Evolutionary conservation across 92 coral and sea anemone species (phyloP), one percentile per base, ranked within the genome.

Genomic region (Porites rus): DNA sequence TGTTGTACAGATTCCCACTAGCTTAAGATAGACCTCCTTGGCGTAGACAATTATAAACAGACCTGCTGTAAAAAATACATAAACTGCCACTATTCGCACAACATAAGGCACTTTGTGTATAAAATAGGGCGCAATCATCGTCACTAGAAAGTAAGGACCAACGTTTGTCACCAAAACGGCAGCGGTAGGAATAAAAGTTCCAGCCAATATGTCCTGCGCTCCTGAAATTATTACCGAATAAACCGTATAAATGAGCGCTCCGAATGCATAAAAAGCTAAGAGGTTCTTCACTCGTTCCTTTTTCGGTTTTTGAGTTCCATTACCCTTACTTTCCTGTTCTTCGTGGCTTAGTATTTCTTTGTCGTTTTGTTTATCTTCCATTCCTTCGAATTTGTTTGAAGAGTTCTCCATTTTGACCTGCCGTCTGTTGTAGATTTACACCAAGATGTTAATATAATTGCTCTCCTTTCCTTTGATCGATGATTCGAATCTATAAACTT

Each of bases 151-250:
- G 75, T 93, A 93, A 16, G 98, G 98, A 62, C 96, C 98, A 54
- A 94, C 96, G 81, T 93, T 93, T 18, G 96, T 93, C 21, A 94
- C 98, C 82, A 94, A 78, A 17, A 94, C 98, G 18, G 98, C 98
- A 8, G 98, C 98, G 4, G 98, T 94, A 6, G 98, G 98, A 31
- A 94, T 93, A 68, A 93, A 90, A 1, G 96, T 90, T 8, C 98
- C 98, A 18, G 96, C 94, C 65, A 94, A 76, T 66, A 94, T 94
- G 77, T 94, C 98, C 78, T 94, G 96, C 9, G 98, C 98, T 2
- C 98, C 98, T 65, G 98, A 87, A 71, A 94, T 94, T 66, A 94
- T 94, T 17, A 94, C 95, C 7, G 98, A 94, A 72, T 93, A 94
- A 19, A 94, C 98, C 7, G 96, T 94, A 79, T 94, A 94, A 69